Evolutionary conservation across 2,888 invertebrate species (phyloP), one percentile per base, ranked within the genome.

Genomic region (Stenichneumon culpator): DNA sequence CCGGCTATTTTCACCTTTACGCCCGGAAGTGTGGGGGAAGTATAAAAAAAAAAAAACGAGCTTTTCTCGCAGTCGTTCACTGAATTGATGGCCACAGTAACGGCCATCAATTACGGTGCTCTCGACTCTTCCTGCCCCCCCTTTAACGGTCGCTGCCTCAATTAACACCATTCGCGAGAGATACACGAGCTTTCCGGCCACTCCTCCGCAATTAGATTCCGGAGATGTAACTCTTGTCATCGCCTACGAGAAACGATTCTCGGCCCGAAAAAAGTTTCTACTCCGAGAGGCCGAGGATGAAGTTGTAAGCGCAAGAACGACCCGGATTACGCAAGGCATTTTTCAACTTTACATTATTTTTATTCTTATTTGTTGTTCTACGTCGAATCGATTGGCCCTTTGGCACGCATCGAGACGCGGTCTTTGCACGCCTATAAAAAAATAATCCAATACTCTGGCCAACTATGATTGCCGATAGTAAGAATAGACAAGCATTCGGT

Each of bases 151-250:
- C 50, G 67, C 16, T 11, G 47, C 25, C 16, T 63, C 68, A 69
- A 74, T 79, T 44, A 79, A 52, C 79, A 32, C 44, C 39, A 16
- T 6, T 68, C 36, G 11, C 52, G 54, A 44, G 22, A n/a, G 32
- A 28, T 47, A 25, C 22, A 14, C 9, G 36, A 70, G 32, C 70
- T 14, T 57, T 57, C 57, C 57, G 11, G 22, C 36, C 11, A 22
- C 44, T 36, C 68, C 69, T 82, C 65, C 52, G 70, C 65, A 82
- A 82, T 82, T 82, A 77, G 82, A 77, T 57, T 14, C 9, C 57
- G 14, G 57, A 57, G 25, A 25, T 25, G 60, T 32, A 50, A 28
- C 14, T 32, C 25, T 39, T 39, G 22, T 32, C 1, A n/a, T 47
- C 54, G 39, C 54, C 22, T 16, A 25, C 36, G 52, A 25, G 22